Conservation (phyloP, 2,797 vertebrate species). For the Typhlichthys eigenmanni region DNA sequence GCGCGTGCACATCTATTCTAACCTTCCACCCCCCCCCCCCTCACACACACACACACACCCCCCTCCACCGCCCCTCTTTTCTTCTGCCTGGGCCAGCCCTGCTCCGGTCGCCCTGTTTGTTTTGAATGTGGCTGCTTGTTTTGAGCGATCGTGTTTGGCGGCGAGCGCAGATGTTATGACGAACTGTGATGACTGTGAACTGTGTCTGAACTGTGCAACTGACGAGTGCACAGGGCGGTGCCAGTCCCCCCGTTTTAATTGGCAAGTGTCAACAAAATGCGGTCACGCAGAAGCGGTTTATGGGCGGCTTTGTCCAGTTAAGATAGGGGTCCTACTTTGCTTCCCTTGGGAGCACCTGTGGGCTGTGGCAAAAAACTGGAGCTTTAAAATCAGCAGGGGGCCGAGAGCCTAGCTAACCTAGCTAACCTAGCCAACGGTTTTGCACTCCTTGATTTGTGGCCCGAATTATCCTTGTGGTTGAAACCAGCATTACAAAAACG, state of each 20-base stretch:
- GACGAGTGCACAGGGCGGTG: too few relatives aligned
- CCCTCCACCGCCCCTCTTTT: too few relatives aligned
- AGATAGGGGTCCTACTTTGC: too few relatives aligned
- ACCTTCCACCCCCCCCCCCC: too few relatives aligned
- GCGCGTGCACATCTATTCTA: too few relatives aligned
- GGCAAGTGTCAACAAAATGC: neutral
- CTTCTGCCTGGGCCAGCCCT: too few relatives aligned
- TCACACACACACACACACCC: neutral
- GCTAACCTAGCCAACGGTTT: too few relatives aligned
- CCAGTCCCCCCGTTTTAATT: neutral
- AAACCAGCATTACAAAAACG: too few relatives aligned
- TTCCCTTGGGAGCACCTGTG: constrained; percentile 3
- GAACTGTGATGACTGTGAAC: too few relatives aligned
- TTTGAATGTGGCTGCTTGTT: constrained; percentile 43
- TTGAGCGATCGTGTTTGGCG: constrained; percentile 34
- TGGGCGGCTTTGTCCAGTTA: neutral
- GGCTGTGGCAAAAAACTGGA: neutral
- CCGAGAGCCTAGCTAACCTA: neutral
- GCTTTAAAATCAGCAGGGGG: neutral
- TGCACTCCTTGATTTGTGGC: too few relatives aligned
- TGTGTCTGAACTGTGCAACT: too few relatives aligned
- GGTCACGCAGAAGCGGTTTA: constrained; percentile 15
- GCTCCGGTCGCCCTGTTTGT: constrained; percentile 28
- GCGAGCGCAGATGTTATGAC: constrained; percentile 21
- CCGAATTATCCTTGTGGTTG: too few relatives aligned